phyloP scores from a whole-genome alignment of 2,797 vertebrate genomes.

The Delichon dasypus region DNA sequence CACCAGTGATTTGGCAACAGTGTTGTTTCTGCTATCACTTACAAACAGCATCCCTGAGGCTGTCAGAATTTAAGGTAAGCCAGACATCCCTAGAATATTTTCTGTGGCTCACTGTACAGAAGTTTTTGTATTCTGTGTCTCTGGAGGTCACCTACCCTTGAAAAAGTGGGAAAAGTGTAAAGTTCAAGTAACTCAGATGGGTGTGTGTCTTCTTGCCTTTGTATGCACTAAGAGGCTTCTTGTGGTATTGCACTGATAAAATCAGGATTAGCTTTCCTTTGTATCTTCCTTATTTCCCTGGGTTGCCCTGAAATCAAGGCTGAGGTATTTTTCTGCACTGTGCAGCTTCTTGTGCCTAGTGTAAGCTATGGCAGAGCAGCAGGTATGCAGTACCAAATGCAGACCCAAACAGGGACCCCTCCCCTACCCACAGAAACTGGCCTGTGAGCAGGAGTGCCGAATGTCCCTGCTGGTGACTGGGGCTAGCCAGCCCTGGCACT shows the following conservation, averaged over 20 bases:
- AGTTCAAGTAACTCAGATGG: background rate
- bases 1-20: background rate
- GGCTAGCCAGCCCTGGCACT: background rate
- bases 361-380: background rate
- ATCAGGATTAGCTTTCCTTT: background rate
- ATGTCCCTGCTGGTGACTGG: background rate
- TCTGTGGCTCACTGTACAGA: background rate
- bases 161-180: background rate
- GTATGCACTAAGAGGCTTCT: background rate
- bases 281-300: background rate
- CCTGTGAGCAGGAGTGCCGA: background rate
- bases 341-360: background rate
- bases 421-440: background rate
- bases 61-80: background rate
- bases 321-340: background rate
- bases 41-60: background rate
- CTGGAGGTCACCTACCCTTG: background rate
- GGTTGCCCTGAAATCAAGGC: background rate
- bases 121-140: background rate
- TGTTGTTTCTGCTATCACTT: background rate
- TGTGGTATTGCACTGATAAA: background rate
- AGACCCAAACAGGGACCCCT: rapidly evolving
- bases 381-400: no score
- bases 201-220: background rate
- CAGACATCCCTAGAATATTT: background rate